Evolutionary conservation across 2,797 vertebrate species (phyloP).

Genomic region (Platalea minor): DNA sequence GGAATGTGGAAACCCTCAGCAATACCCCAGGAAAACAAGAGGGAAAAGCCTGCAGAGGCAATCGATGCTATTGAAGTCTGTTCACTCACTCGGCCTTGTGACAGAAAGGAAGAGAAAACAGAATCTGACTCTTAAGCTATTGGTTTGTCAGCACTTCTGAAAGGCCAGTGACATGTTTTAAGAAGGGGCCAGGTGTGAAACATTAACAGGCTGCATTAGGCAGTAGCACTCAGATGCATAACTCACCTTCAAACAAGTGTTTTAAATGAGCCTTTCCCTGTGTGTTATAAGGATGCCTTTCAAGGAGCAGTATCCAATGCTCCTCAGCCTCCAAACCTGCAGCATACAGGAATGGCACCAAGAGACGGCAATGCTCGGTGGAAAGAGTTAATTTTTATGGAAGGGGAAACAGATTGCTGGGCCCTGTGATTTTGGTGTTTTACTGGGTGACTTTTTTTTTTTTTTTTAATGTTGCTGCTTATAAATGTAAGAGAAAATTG

Average conservation of each 20-base stretch:
- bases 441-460: neutral
- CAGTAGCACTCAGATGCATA: neutral
- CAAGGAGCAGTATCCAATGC: accelerated
- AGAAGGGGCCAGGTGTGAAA: neutral
- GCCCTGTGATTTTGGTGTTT: neutral
- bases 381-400: accelerated
- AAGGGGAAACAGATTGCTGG: too few relatives aligned
- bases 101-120: neutral
- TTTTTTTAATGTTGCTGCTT: neutral
- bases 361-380: accelerated
- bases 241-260: accelerated
- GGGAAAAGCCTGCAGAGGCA: neutral
- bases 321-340: neutral
- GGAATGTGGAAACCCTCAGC: neutral
- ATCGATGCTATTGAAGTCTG: neutral
- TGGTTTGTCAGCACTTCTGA: neutral
- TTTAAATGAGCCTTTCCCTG: neutral
- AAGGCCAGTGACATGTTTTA: accelerated
- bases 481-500: neutral
- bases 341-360: accelerated
- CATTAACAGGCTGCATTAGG: accelerated
- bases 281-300: accelerated
- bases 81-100: neutral
- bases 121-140: neutral
- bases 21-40: neutral